A percentile compares a stretch with the other conserved stretches of the same genome.
These are phyloP conservation scores for Drosophila lutescens DNA, from an alignment of 2,888 invertebrate genomes.

Conservation along the genomic window DNA sequence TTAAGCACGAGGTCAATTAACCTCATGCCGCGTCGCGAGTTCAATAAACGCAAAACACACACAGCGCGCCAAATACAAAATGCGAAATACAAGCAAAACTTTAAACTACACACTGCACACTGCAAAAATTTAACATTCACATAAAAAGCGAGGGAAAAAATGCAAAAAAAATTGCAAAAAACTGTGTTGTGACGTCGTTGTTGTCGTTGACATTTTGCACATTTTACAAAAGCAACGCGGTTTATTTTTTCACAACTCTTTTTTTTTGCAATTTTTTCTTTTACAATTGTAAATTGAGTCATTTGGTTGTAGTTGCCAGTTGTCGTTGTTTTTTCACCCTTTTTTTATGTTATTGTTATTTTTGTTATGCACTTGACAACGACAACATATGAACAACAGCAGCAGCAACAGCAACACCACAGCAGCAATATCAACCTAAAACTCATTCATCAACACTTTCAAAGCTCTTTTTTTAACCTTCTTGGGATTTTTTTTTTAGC, in stretches of 20 bases:
- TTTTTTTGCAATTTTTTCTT: constrained; percentile 38
- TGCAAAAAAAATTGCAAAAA: constrained; percentile 28
- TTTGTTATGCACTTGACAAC: constrained; percentile 77
- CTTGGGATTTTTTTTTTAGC: constrained; percentile 12
- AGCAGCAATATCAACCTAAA: constrained; percentile 36
- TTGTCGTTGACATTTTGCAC: constrained; percentile 69
- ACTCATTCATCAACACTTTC: constrained; percentile 74
- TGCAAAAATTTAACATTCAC: constrained; percentile 46
- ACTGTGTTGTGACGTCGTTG: constrained; percentile 62
- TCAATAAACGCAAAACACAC: constrained; percentile 80
- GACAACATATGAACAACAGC: constrained; percentile 41
- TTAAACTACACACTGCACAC: constrained; percentile 50
- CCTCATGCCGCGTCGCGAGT: constrained; percentile 77
- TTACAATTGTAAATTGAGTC: constrained; percentile 80
- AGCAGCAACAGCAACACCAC: constrained; percentile 41
- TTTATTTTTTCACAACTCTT: neutral
- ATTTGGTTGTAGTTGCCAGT: constrained; percentile 61
- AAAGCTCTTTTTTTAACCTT: constrained; percentile 40
- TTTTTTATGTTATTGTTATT: constrained; percentile 39
- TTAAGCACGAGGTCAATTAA: constrained; percentile 84
- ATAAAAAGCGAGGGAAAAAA: constrained; percentile 37
- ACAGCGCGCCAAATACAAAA: constrained; percentile 16
- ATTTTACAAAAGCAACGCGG: constrained; percentile 64
- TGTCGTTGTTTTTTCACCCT: constrained; percentile 15
- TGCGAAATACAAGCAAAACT: constrained; percentile 30